Evolutionary conservation across 2,797 vertebrate species (phyloP), one percentile per base, ranked within the genome.

Genomic region (Chloroceryle inda): DNA sequence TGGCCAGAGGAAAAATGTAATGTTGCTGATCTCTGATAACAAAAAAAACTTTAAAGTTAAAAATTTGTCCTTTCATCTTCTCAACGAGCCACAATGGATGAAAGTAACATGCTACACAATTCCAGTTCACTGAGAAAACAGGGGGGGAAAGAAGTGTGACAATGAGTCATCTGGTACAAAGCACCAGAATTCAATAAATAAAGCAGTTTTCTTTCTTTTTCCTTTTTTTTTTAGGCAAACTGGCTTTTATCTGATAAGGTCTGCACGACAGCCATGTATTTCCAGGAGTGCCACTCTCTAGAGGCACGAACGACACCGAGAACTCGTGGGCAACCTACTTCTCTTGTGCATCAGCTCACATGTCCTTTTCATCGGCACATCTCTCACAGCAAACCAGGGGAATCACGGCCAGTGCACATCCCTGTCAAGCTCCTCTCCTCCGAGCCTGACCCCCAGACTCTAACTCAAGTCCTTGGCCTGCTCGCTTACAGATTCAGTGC

Each of bases 141-240:
- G 84, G 44, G 85, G 47, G 85, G 59, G 67, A 85, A 89, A 83
- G 53, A 77, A 68, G 33, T 58, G 88, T 92, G 95, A 96, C 85
- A 86, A 72, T 96, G 94, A 96, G 82, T 97, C 92, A 96, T 76
- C 73, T 27, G 26, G 38, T 92, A 84, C 55, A 76, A 95, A 95
- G 79, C 69, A 76, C 14, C 14, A 92, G 62, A 91, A 94, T 90
- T 91, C 91, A 94, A 86, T 91, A 96, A 96, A 96, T 92, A 94
- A 83, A 85, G 29, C 31, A 4, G 23, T 63, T 74, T 68, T 63
- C 18, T 52, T 49, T 75, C 58, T 13, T 21, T 8, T 6, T 6
- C 4, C 10, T 3, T n/a, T 6, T 29, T 15, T 29, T 33, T 22
- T 15, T 7, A 85, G 61, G 38, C 82, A 94, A 89, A 91, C 35